Conservation (phyloP, 2,888 invertebrate species). For the Timandra comae region DNA sequence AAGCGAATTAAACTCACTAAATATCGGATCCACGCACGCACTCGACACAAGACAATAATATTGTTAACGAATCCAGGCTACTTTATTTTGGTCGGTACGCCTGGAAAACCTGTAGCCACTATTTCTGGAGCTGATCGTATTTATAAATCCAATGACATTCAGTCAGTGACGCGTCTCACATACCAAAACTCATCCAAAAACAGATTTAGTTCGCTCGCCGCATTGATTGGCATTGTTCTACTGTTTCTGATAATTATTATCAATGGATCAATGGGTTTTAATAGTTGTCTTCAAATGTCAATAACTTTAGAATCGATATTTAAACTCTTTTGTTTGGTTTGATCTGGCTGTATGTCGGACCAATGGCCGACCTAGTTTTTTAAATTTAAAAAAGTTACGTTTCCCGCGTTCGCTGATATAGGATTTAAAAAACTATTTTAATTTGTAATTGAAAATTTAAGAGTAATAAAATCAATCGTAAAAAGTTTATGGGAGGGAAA, state of each 20-base stretch:
- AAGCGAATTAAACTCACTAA: conserved; percentile 42
- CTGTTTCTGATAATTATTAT: conserved; percentile 50
- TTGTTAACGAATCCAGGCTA: conserved; percentile 76
- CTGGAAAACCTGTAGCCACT: conserved; percentile 78
- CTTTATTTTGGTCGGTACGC: conserved; percentile 76
- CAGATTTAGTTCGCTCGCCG: conserved; percentile 68
- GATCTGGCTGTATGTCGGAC: conserved; percentile 34
- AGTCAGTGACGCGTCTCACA: conserved; percentile 70
- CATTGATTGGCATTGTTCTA: conserved; percentile 69
- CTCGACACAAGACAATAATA: conserved; percentile 67
- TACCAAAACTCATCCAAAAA: conserved; percentile 76
- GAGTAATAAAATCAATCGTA: conserved; percentile 2
- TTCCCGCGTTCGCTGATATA: conserved; percentile 21
- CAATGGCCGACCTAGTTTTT: conserved; percentile 39
- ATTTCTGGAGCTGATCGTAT: conserved; percentile 78
- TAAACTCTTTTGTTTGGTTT: conserved; percentile 28
- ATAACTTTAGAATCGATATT: conserved; percentile 9
- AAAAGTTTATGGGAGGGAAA: conserved; percentile 6
- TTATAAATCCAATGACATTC: conserved; percentile 78
- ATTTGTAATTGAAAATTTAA: conserved; percentile 10
- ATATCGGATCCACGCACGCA: conserved; percentile 41
- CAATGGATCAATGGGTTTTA: conserved; percentile 26
- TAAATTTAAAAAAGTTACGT: conserved; percentile 36
- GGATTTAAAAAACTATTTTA: conserved; percentile 19
- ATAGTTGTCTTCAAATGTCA: conserved; percentile 4